Conservation (phyloP, 2,888 invertebrate species). For the Ryuthela nishihirai region DNA sequence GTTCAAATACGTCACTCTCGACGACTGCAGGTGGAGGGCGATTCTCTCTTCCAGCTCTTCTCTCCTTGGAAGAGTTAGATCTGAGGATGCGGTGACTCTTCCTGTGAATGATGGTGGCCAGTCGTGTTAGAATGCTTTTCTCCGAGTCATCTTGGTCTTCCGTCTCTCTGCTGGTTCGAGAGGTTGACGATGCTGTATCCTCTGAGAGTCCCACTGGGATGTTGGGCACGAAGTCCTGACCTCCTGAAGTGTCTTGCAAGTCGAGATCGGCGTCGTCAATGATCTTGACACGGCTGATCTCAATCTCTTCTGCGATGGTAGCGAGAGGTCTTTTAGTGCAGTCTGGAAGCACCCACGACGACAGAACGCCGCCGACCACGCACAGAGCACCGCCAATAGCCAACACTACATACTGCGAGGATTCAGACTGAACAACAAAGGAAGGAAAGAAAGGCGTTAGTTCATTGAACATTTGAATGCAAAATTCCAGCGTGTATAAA, state of each 20-base stretch:
- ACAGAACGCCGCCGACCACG: slow-evolving; percentile 16
- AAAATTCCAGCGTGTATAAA: no score
- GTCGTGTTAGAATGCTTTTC: slow-evolving; percentile 1
- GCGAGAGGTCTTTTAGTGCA: slow-evolving; percentile 22
- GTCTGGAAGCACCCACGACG: slow-evolving; percentile 26
- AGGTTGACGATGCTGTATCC: background rate
- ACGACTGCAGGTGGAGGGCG: no score
- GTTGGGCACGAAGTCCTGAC: slow-evolving; percentile 10
- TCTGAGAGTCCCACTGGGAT: slow-evolving; percentile 8
- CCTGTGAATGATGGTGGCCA: slow-evolving; percentile 5
- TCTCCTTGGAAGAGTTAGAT: no score
- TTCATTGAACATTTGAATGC: no score
- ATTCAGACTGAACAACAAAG: slow-evolving; percentile 12
- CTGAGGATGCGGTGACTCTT: slow-evolving; percentile 13
- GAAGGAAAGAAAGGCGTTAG: no score
- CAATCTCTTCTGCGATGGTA: slow-evolving; percentile 30
- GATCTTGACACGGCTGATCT: slow-evolving; percentile 20
- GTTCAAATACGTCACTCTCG: slow-evolving; percentile 24
- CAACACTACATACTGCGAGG: slow-evolving; percentile 18
- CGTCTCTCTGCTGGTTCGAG: slow-evolving; percentile 1
- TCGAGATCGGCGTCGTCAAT: slow-evolving; percentile 30
- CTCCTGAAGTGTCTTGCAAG: slow-evolving; percentile 8
- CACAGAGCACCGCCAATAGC: slow-evolving; percentile 25
- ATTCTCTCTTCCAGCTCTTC: no score
- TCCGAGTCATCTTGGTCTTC: background rate